Evolutionary conservation across 1,140 invertebrate genomes (phyloP), one percentile per base, ranked within the genome.

Genomic region (Pissodes strobi): DNA sequence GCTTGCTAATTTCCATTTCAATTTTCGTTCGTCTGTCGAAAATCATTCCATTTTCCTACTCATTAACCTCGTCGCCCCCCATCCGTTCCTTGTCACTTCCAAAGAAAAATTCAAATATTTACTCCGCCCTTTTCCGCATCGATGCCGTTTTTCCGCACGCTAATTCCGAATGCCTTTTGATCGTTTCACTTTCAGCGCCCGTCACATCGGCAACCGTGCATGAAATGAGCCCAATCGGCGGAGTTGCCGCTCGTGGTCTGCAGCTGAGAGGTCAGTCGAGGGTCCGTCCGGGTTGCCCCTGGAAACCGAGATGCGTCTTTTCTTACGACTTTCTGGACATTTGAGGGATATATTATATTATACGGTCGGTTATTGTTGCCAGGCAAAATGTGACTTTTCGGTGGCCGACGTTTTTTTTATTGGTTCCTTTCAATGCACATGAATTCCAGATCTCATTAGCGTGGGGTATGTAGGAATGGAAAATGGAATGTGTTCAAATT

Each of bases 151-250:
- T 49, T 59, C 43, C 43, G 13, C 15, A 13, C 38, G 57, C 19
- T 59, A 59, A 49, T 48, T 48, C 43, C 55, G 55, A 57, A 43
- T 57, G 43, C 57, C 43, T 37, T 59, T 59, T 49, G 43, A 48
- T 59, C 43, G 30, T 57, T 57, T 57, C 53, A 57, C 53, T 57
- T 57, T 57, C 53, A 57, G 51, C 10, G 19, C 19, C 18, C 55
- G 57, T 59, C 57, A 59, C 57, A 59, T 48, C 45, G 57, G 57
- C 57, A 59, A 49, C 57, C 43, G 21, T 59, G 57, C 57, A 59
- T 59, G 57, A 59, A 59, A 59, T 49, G 57, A 59, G 57, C 30
- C 43, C 57, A 38, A 59, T 53, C 30, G 12, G 49, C 49, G 12
- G 18, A n/a, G 49, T 52, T 52, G 22, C 38, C 53, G 37, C 6